Conservation (phyloP, 2,888 invertebrate genomes). For the Ennomos quercinarius region DNA sequence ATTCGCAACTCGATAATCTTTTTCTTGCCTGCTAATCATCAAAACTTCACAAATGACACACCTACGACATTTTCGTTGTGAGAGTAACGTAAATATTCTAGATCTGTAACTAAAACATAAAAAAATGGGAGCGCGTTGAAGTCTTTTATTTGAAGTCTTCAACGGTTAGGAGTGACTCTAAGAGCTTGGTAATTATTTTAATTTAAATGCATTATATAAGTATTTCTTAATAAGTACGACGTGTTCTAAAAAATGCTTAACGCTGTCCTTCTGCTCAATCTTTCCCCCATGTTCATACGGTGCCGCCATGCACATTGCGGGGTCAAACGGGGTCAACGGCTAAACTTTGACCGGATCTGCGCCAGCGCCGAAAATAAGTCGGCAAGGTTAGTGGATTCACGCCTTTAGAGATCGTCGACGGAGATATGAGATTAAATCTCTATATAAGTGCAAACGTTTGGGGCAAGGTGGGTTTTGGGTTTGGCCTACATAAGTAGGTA, state of each 20-base stretch:
- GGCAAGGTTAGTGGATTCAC: slow-evolving; percentile 39
- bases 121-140: no score
- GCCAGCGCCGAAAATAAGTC: slow-evolving; percentile 50
- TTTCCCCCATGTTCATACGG: slow-evolving; percentile 9
- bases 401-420: slow-evolving; percentile 34
- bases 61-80: no score
- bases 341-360: slow-evolving; percentile 73
- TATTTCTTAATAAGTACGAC: no score
- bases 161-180: no score
- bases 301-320: slow-evolving; percentile 53
- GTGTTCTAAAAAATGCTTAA: not conserved
- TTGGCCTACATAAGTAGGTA: slow-evolving; percentile 5
- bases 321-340: slow-evolving; percentile 74
- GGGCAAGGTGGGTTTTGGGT: slow-evolving; percentile 19
- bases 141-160: no score
- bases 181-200: no score
- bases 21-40: no score
- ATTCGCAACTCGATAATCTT: no score
- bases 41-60: no score
- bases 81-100: no score
- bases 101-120: no score
- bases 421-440: slow-evolving; percentile 27
- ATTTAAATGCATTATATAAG: no score
- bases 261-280: slow-evolving; percentile 7
- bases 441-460: slow-evolving; percentile 20